These are phyloP conservation scores for Parnassius mnemosyne DNA, from an alignment of 2,888 invertebrate genomes.

Conservation along the genomic window DNA sequence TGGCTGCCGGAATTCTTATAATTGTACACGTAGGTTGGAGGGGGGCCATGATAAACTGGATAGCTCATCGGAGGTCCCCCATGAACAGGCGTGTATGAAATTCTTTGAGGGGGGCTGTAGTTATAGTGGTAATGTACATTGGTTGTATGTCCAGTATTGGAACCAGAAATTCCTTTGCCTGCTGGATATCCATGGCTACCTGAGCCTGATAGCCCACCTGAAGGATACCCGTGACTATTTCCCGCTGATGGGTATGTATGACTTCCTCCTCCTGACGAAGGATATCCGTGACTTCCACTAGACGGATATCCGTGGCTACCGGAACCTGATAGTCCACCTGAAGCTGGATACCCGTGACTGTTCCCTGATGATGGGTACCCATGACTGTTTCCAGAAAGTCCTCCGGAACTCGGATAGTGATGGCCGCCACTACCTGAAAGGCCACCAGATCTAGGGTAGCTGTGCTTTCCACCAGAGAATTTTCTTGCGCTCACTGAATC, in stretches of 20 bases:
- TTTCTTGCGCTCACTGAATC: conserved; percentile 40
- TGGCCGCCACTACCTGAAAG: conserved; percentile 42
- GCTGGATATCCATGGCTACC: conserved; percentile 36
- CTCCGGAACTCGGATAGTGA: conserved; percentile 50
- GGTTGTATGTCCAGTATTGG: conserved; percentile 40
- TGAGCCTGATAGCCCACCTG: conserved; percentile 33
- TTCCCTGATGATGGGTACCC: conserved; percentile 41
- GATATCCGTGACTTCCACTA: conserved; percentile 39
- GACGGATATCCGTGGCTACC: conserved; percentile 34
- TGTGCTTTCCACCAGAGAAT: conserved; percentile 38
- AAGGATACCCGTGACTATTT: conserved; percentile 35
- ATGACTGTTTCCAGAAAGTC: conserved; percentile 42
- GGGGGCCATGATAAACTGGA: conserved; percentile 63
- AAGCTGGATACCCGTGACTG: conserved; percentile 35
- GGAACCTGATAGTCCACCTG: conserved; percentile 19
- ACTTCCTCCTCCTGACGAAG: conserved; percentile 35
- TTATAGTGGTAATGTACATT: conserved; percentile 60
- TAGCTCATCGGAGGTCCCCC: conserved; percentile 54
- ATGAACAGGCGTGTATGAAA: conserved; percentile 52
- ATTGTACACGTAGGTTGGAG: conserved; percentile 66
- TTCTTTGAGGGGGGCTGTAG: conserved; percentile 64
- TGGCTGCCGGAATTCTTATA: conserved; percentile 69
- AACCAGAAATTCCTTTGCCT: conserved; percentile 39
- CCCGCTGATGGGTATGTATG: conserved; percentile 34
- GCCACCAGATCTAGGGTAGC: conserved; percentile 42